phyloP scores from a whole-genome alignment of 1,140 invertebrate genomes.

The Zaprionus africanus region DNA sequence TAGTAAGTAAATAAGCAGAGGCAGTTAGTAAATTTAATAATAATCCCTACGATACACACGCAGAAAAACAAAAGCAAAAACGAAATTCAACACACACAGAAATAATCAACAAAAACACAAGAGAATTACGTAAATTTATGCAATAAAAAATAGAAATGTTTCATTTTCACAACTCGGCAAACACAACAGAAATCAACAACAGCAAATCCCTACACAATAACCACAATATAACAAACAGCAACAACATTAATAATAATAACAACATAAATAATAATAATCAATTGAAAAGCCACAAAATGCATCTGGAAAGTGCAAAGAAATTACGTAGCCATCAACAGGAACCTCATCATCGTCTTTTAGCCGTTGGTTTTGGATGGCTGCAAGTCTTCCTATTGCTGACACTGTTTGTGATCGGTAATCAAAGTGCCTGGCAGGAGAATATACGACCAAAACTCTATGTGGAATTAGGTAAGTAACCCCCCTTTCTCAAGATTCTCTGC shows the following conservation, averaged over 20 bases:
- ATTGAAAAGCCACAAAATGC: constrained; percentile 50
- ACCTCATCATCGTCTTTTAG: constrained; percentile 40
- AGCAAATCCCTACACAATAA: neutral
- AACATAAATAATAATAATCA: constrained; percentile 42
- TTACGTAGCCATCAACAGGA: constrained; percentile 33
- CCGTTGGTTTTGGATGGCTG: constrained; percentile 61
- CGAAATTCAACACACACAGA: constrained; percentile 22
- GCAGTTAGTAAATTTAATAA: constrained; percentile 63
- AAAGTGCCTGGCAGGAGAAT: constrained; percentile 92
- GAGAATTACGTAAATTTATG: constrained; percentile 68
- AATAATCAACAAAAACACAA: constrained; percentile 38
- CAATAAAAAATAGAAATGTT: constrained; percentile 73
- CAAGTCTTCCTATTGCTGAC: constrained; percentile 84
- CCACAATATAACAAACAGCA: constrained; percentile 20
- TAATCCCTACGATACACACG: constrained; percentile 41
- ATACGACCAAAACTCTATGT: constrained; percentile 94
- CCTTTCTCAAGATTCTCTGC: neutral
- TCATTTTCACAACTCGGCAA: constrained; percentile 62
- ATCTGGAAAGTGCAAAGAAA: constrained; percentile 55
- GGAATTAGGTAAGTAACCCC: constrained; percentile 90
- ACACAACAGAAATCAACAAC: constrained; percentile 48
- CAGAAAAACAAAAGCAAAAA: constrained; percentile 25
- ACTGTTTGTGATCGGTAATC: constrained; percentile 84
- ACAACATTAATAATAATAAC: constrained; percentile 43
- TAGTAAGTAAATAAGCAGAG: constrained; percentile 57